Evolutionary conservation across 2,797 vertebrate genomes (phyloP).

Genomic region (Pipistrellus kuhlii): DNA sequence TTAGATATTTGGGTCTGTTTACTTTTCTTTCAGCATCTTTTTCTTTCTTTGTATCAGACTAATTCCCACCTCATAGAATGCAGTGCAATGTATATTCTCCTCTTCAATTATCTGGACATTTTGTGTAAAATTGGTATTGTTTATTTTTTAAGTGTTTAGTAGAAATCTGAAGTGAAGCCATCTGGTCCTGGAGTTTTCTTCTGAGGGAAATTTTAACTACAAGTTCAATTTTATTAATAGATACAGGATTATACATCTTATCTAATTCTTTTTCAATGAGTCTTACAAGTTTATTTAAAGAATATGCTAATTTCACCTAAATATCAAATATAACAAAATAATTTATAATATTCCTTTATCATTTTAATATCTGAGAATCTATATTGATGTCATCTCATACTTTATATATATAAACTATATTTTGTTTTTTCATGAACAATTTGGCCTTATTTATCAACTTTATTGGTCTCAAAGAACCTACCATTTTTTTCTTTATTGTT

Average conservation of each 20-base stretch:
- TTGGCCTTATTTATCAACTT: background rate
- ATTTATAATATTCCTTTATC: background rate
- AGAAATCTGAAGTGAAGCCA: background rate
- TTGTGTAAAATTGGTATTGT: background rate
- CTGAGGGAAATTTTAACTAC: background rate
- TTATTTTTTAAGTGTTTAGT: background rate
- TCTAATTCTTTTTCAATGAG: background rate
- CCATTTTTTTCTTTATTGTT: background rate
- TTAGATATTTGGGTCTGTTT: background rate
- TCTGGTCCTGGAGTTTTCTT: background rate
- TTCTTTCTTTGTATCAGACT: background rate
- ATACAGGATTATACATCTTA: background rate
- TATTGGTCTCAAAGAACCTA: background rate
- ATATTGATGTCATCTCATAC: background rate
- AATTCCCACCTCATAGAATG: background rate
- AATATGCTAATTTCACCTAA: background rate
- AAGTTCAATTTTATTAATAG: background rate
- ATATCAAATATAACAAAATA: background rate
- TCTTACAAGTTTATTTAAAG: slow-evolving; percentile 12
- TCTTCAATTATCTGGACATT: background rate
- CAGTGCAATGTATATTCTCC: background rate
- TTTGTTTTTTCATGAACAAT: background rate
- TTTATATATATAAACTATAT: background rate
- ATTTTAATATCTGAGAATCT: background rate
- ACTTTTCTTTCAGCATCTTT: background rate